These are phyloP conservation scores for Oryzias celebensis DNA, from an alignment of 2,113 vertebrate genomes.

Conservation along the genomic window DNA sequence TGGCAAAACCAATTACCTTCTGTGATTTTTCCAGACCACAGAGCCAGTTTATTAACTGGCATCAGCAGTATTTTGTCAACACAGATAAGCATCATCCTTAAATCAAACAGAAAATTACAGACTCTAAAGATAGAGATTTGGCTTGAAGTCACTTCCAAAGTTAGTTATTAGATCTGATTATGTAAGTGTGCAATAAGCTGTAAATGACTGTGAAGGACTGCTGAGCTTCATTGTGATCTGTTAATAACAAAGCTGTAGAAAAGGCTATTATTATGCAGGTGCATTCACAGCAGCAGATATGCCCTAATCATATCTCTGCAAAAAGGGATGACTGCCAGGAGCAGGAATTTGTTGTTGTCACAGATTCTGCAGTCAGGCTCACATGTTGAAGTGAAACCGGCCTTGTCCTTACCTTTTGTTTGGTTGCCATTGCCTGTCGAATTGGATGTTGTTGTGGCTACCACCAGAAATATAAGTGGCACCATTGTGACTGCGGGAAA, in stretches of 20 bases:
- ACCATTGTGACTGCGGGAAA: conserved; percentile 77
- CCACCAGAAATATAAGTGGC: conserved; percentile 72
- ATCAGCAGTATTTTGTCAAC: conserved; percentile 53
- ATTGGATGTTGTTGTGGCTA: conserved; percentile 48
- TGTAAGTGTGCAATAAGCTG: conserved; percentile 41
- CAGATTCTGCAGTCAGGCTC: conserved; percentile 23
- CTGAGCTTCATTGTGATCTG: conserved; percentile 42
- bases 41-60: conserved; percentile 55
- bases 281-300: conserved; percentile 16
- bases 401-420: conserved; percentile 50
- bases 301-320: conserved; percentile 39
- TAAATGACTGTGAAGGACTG: conserved; percentile 52
- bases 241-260: conserved; percentile 52
- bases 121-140: conserved; percentile 20
- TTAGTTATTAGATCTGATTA: conserved; percentile 38
- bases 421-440: conserved; percentile 40
- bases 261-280: conserved; percentile 49
- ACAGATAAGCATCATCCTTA: conserved; percentile 49
- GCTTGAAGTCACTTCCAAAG: conserved; percentile 21
- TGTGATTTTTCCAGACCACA: conserved; percentile 26
- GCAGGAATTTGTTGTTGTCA: conserved; percentile 10
- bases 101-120: conserved; percentile 40
- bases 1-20: conserved; percentile 27
- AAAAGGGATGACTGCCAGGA: conserved; percentile 30
- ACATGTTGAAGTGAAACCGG: conserved; percentile 19